These are phyloP conservation scores for Zapornia atra DNA, from an alignment of 2,113 vertebrate genomes.

Conservation along the genomic window DNA sequence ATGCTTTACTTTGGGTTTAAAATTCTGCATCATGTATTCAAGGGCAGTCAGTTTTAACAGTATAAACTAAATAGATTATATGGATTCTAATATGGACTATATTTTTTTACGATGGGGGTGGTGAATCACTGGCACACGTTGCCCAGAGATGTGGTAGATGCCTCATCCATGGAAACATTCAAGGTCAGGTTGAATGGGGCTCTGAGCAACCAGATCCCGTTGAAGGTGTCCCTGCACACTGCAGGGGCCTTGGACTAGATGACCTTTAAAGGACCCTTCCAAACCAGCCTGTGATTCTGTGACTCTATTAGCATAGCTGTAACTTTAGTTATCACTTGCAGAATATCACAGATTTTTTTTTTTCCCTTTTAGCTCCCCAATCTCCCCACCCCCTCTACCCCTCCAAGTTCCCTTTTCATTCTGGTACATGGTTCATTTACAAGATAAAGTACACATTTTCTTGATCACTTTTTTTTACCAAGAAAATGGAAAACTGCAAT, in stretches of 20 bases:
- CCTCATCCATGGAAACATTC: too few relatives aligned
- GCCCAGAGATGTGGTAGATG: too few relatives aligned
- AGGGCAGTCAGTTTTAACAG: background rate
- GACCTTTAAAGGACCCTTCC: too few relatives aligned
- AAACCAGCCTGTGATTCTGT: too few relatives aligned
- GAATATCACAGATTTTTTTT: background rate
- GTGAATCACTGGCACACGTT: too few relatives aligned
- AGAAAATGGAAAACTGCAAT: background rate
- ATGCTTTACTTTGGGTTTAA: background rate
- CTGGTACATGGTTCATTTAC: background rate
- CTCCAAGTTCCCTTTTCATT: background rate
- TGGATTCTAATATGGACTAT: background rate
- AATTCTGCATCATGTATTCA: background rate
- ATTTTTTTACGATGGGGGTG: too few relatives aligned
- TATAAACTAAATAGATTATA: background rate
- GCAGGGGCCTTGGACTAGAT: too few relatives aligned
- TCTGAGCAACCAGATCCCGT: too few relatives aligned
- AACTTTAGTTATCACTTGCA: background rate
- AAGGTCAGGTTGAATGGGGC: too few relatives aligned
- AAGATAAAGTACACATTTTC: background rate
- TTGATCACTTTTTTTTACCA: background rate
- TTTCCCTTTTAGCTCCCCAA: background rate
- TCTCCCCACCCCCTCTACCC: accelerated
- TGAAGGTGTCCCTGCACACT: too few relatives aligned
- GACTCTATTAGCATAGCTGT: background rate